phyloP scores from a whole-genome alignment of 2,888 invertebrate species.

The Laspeyria flexula region DNA sequence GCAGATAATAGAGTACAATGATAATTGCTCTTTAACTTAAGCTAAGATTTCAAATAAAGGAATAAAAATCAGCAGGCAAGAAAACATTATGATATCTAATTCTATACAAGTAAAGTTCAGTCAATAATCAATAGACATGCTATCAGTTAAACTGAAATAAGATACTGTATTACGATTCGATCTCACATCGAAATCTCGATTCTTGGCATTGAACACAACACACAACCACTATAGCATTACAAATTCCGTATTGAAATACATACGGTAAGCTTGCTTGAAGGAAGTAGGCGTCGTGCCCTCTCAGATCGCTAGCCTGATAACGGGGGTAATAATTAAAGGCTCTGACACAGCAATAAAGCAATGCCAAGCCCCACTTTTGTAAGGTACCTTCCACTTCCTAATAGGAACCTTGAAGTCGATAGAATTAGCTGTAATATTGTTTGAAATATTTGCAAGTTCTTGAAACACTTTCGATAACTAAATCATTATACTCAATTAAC shows the following conservation, averaged over 20 bases:
- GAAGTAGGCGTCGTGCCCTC: constrained; percentile 63
- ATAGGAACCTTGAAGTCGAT: constrained; percentile 16
- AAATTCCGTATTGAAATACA: constrained; percentile 44
- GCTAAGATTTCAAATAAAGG: no score
- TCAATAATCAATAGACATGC: no score
- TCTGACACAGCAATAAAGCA: constrained; percentile 60
- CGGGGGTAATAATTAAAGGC: constrained; percentile 63
- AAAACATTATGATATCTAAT: no score
- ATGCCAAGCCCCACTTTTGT: constrained; percentile 44
- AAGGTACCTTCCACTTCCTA: constrained; percentile 36
- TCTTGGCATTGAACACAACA: not conserved
- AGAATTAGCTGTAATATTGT: constrained; percentile 2
- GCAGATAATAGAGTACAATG: no score
- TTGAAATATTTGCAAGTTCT: not conserved
- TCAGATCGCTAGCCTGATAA: constrained; percentile 54
- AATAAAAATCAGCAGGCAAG: no score
- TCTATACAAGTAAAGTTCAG: no score
- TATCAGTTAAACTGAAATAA: no score
- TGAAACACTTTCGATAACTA: not conserved
- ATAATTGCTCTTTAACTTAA: no score
- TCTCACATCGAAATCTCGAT: no score
- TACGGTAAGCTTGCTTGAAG: constrained; percentile 57
- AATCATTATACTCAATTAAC: no score
- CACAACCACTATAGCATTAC: constrained; percentile 26
- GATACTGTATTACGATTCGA: no score